Evolutionary conservation across 1,140 invertebrate species (phyloP), one percentile per base, ranked within the genome.

Genomic region (Atta texana): DNA sequence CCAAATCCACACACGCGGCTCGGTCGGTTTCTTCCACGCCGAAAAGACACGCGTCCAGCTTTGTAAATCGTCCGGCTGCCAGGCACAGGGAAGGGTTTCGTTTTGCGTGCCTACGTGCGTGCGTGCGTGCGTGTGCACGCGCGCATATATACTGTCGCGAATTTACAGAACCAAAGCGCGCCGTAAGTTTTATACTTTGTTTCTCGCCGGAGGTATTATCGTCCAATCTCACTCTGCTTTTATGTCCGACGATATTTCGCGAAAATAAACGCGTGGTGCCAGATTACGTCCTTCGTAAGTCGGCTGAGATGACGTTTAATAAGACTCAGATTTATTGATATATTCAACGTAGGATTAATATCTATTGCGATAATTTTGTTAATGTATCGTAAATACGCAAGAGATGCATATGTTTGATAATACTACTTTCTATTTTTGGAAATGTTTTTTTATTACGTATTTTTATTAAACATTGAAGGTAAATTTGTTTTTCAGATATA

Each of bases 1-100:
- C 91, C 89, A 88, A 92, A 91, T 92, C 88, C 92, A 88, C 8
- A 44, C 87, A 80, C 76, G 85, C 87, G 57, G 66, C 55, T 51
- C 80, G 39, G 39, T n/a, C 69, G 69, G 69, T 55, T 84, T 84
- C 80, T 75, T 80, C 24, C 84, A 85, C 34, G 76, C 59, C 68
- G 76, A 80, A 91, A 86, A 84, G 87, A 89, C 90, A 91, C 90
- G 90, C 90, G 89, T 90, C 87, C 75, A 77, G 57, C 80, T 89
- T 88, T 90, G 89, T 91, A 91, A 91, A 91, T 91, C 69, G 84
- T 81, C 55, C 61, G 59, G 81, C 89, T 87, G 88, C 72, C 77
- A 53, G 21, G 31, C 69, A 28, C 24, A 51, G 76, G 61, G 34
- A 80, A 85, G 75, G 84, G 74, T 75, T 84, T 84, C 18, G 14